phyloP scores from a whole-genome alignment of 1,140 invertebrate species.

The Zeugodacus cucurbitae region DNA sequence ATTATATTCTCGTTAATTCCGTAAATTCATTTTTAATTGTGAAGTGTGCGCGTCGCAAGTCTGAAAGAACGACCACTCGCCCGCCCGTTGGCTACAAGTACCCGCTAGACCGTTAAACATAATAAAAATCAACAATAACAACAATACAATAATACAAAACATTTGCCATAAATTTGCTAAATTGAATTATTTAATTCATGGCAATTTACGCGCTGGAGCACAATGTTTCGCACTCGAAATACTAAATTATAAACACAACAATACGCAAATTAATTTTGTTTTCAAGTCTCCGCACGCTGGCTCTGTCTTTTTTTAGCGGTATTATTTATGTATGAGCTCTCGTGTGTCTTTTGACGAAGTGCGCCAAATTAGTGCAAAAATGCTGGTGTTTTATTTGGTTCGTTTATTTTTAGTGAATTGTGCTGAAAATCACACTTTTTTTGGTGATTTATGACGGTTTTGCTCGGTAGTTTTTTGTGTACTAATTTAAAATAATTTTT shows the following conservation, averaged over 20 bases:
- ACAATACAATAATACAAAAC: not conserved
- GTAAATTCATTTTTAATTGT: not conserved
- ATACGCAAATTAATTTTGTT: not conserved
- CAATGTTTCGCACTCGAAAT: not conserved
- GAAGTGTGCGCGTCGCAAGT: not conserved
- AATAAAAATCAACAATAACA: not conserved
- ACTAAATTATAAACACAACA: not conserved
- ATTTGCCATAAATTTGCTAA: not conserved
- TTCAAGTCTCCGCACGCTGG: not conserved
- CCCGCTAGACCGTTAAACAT: not conserved
- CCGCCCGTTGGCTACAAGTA: not conserved
- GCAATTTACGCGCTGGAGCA: not conserved
- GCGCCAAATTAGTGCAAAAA: not conserved
- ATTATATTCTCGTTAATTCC: not conserved
- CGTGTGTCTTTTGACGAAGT: not conserved
- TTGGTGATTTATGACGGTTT: not conserved
- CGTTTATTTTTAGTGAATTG: not conserved
- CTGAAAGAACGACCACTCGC: not conserved
- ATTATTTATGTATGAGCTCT: too few relatives aligned
- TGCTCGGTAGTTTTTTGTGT: not conserved
- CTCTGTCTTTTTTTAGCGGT: not conserved
- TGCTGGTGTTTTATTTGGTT: not conserved
- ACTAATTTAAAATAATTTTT: too few relatives aligned
- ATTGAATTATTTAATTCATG: slow-evolving; percentile 8
- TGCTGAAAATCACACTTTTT: not conserved